Conservation (phyloP, 2,888 invertebrate species). For the Meloe dianella region DNA sequence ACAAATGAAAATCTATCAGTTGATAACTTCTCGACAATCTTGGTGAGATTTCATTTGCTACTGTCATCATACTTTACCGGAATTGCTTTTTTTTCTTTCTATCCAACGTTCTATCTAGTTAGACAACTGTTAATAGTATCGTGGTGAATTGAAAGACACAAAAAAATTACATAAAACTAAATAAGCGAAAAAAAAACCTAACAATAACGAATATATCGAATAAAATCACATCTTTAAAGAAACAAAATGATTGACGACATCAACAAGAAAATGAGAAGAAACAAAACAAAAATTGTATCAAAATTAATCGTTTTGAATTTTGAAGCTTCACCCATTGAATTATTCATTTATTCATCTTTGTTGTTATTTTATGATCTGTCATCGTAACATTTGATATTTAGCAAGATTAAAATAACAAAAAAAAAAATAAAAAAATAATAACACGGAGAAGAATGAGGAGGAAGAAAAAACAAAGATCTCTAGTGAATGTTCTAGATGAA, state of each 20-base stretch:
- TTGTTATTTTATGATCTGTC: too few species aligned
- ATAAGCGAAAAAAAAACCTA: neutral
- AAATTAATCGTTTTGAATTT: too few species aligned
- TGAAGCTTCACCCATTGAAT: too few species aligned
- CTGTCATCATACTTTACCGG: neutral
- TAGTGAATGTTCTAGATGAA: too few species aligned
- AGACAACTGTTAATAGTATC: neutral
- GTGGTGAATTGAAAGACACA: constrained; percentile 5
- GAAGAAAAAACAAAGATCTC: neutral
- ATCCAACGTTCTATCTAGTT: neutral
- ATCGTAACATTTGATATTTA: neutral
- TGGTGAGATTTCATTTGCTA: neutral
- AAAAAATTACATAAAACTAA: constrained; percentile 3
- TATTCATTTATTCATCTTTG: too few species aligned
- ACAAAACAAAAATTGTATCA: too few species aligned
- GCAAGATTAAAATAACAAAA: neutral
- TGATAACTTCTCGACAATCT: neutral
- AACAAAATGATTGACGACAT: too few species aligned
- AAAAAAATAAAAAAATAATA: too few species aligned
- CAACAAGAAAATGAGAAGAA: too few species aligned
- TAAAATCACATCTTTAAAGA: neutral
- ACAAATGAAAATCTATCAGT: neutral
- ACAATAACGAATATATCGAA: too few species aligned
- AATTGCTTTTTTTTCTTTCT: neutral
- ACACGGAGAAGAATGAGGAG: neutral